phyloP scores from a whole-genome alignment of 2,797 vertebrate genomes.

The Morelia viridis region DNA sequence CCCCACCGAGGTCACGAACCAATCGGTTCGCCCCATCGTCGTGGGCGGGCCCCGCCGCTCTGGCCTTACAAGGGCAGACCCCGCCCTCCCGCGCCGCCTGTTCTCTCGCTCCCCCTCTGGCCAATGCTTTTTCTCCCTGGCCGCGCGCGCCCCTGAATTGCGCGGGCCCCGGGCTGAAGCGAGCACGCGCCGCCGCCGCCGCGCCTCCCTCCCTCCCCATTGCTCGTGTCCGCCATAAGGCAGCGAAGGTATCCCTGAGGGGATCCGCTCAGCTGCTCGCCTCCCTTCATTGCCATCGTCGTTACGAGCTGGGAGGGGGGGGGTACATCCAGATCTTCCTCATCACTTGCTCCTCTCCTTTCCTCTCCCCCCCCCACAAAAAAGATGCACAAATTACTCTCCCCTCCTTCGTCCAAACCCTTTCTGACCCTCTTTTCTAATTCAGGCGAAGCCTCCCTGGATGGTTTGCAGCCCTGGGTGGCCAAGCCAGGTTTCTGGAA shows the following conservation, averaged over 20 bases:
- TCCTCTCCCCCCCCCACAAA: not conserved
- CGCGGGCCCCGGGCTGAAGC: slow-evolving; percentile 78
- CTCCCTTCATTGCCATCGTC: not conserved
- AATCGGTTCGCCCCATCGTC: accelerated
- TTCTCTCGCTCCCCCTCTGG: not conserved
- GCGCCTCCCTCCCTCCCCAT: slow-evolving; percentile 80
- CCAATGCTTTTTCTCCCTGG: not conserved
- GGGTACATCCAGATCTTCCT: not conserved
- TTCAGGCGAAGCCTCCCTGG: not conserved
- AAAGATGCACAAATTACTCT: not conserved
- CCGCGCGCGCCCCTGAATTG: slow-evolving; percentile 77
- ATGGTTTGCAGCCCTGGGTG: not conserved
- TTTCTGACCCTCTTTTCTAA: not conserved
- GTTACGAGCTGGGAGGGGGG: not conserved
- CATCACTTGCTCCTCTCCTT: not conserved
- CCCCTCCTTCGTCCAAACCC: not conserved
- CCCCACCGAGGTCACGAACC: not conserved
- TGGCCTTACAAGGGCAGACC: slow-evolving; percentile 61
- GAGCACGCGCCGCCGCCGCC: slow-evolving; percentile 73
- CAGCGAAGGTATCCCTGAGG: slow-evolving; percentile 11
- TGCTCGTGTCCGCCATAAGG: not conserved
- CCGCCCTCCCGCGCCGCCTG: not conserved
- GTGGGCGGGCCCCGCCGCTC: not conserved
- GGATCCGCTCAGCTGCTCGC: not conserved
- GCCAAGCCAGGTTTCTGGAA: not conserved